Percentiles rank a stretch among this genome's conserved stretches.
These are phyloP conservation scores for Tautogolabrus adspersus DNA, from an alignment of 2,113 vertebrate genomes.

Conservation along the genomic window DNA sequence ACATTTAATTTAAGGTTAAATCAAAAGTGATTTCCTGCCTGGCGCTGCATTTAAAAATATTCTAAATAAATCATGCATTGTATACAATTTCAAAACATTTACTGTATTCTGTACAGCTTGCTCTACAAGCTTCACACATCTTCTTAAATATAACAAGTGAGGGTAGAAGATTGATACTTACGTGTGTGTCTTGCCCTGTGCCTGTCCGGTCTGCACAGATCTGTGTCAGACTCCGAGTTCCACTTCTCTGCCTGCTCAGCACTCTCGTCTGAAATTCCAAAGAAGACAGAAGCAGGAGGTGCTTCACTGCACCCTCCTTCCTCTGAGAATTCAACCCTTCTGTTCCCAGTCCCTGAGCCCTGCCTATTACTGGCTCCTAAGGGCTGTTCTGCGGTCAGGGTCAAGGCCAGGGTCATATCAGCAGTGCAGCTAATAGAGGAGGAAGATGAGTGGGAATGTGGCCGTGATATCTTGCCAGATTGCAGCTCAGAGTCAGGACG, in stretches of 20 bases:
- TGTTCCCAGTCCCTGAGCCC: constrained; percentile 76
- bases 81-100: not conserved
- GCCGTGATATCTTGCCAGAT: constrained; percentile 55
- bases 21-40: not conserved
- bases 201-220: constrained; percentile 89
- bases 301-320: constrained; percentile 92
- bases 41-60: not conserved
- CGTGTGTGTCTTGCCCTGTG: constrained; percentile 89
- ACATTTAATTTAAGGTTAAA: not conserved
- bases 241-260: constrained; percentile 85
- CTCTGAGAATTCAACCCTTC: constrained; percentile 87
- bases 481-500: constrained; percentile 35
- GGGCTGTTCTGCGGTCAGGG: constrained; percentile 76
- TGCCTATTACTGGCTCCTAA: constrained; percentile 73
- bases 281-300: constrained; percentile 92
- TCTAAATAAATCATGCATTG: not conserved
- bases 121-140: not conserved
- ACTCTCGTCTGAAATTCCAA: constrained; percentile 90
- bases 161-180: constrained; percentile 85
- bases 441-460: constrained; percentile 60
- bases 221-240: constrained; percentile 85
- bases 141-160: constrained; percentile 16
- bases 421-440: constrained; percentile 78
- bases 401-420: constrained; percentile 82
- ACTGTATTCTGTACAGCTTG: not conserved